These are phyloP conservation scores for Tychaedon coryphoeus DNA, from an alignment of 2,113 vertebrate genomes.

Conservation along the genomic window DNA sequence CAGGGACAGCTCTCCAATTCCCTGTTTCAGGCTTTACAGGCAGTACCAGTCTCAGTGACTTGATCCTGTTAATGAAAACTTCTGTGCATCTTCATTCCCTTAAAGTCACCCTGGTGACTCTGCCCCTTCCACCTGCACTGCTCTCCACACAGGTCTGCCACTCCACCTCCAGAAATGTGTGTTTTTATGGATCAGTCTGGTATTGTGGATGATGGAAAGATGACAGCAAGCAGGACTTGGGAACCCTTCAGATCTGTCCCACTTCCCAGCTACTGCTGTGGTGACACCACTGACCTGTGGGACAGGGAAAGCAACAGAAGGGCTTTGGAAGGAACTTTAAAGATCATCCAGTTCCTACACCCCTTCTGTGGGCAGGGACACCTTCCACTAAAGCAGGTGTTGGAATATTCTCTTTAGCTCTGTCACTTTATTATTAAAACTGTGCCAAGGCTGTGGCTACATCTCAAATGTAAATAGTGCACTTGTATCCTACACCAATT, in stretches of 20 bases:
- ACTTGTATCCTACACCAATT: not conserved
- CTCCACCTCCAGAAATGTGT: not conserved
- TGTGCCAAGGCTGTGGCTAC: not conserved
- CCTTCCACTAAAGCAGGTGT: not conserved
- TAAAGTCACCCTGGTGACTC: not conserved
- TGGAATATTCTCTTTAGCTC: not conserved
- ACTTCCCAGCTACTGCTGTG: accelerated
- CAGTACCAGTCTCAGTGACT: not conserved
- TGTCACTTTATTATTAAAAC: not conserved
- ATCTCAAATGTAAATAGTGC: not conserved
- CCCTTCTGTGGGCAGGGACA: not conserved
- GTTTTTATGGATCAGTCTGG: not conserved
- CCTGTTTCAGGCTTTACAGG: not conserved
- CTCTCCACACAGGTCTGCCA: not conserved
- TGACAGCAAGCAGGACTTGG: not conserved
- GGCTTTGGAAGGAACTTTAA: not conserved
- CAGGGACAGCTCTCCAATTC: not conserved
- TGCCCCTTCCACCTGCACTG: not conserved
- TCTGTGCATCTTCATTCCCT: not conserved
- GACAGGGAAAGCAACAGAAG: not conserved
- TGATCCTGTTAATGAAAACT: not conserved
- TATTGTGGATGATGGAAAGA: not conserved
- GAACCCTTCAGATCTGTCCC: not conserved
- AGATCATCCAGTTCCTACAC: not conserved
- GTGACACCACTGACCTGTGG: not conserved